Base-by-base conservation (phyloP, 2,797 vertebrate species). In the Catostomus latipinnis region DNA sequence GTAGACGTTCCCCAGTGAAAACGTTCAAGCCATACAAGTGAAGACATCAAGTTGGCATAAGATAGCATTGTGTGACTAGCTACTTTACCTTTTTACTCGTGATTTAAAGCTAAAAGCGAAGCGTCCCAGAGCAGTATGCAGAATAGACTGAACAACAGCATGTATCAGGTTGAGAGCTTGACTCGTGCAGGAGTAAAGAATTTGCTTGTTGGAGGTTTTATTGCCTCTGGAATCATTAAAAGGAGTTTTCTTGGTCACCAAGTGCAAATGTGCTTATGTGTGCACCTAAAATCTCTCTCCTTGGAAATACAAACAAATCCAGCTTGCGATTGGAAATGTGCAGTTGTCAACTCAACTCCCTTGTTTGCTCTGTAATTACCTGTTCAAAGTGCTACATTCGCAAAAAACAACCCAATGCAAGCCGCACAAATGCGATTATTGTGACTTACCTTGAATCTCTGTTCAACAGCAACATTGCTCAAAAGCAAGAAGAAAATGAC, bases 251-350 rank as follows among this genome's bases (percentile, higher is more conserved):
- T 76, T 71, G 79, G 79, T 81, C 82, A 83, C 57, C 72, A 57
- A 49, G 56, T 69, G 72, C 48, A 63, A 68, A 63, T 48, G 50
- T 69, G 71, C 70, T 60, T 76, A 74, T 16, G 50, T 13, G 16
- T 69, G 60, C 78, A 74, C 56, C 13, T 79, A 34, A 66, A 76
- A 67, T 57, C 69, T 58, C 50, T 76, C 43, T 61, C 65, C 53
- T 78, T 78, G 86, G 85, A 89, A 90, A 62, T 69, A 78, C 70
- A 91, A 89, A 90, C 88, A 92, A 91, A 90, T 88, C 87, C 89
- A 90, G 86, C 86, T 88, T 86, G 83, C 66, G 57, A 86, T 84
- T 89, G 85, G 88, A 91, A 91, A 91, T 88, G 76, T 50, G n/a
- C 10, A 83, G 85, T 84, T 92, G 91, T 92, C 92, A 90, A 86